Percentiles rank a stretch among this genome's conserved stretches.
Conservation (phyloP, 2,888 invertebrate species). For the Azorinus chamasolen region DNA sequence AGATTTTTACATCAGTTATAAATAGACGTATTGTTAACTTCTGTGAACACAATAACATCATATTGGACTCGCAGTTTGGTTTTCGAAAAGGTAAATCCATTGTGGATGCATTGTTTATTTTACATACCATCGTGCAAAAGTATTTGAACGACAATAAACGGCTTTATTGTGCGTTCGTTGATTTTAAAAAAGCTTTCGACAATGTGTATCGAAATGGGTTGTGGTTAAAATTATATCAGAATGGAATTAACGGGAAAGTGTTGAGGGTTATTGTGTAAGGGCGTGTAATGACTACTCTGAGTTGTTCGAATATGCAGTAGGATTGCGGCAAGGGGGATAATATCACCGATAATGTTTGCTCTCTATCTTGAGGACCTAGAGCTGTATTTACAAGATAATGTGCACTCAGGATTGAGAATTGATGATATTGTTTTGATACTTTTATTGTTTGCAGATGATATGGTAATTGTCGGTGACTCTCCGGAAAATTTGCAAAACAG, state of each 20-base stretch:
- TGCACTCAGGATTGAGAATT: not conserved
- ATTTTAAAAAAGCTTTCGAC: constrained; percentile 28
- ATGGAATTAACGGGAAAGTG: constrained; percentile 13
- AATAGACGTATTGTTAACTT: constrained; percentile 25
- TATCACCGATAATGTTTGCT: constrained; percentile 24
- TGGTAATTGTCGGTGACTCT: constrained; percentile 15
- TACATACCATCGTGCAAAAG: constrained; percentile 1
- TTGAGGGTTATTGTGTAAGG: not conserved
- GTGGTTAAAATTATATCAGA: constrained; percentile 21
- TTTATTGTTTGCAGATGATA: constrained; percentile 26
- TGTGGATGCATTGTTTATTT: constrained; percentile 16
- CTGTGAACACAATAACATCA: constrained; percentile 6
- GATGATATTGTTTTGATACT: constrained; percentile 12
- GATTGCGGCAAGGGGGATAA: constrained; percentile 15
- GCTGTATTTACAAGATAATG: constrained; percentile 2
- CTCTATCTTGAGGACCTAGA: constrained; percentile 16
- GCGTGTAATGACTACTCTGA: no score
- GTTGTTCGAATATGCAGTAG: constrained; percentile 5
- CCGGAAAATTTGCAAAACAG: not conserved
- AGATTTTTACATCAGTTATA: constrained; percentile 33
- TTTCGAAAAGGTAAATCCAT: constrained; percentile 18
- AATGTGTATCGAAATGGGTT: constrained; percentile 23
- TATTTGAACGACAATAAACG: constrained; percentile 1
- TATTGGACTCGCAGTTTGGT: constrained; percentile 20
- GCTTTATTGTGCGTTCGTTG: constrained; percentile 5